phyloP scores from a whole-genome alignment of 2,113 vertebrate genomes.

The Gymnobelideus leadbeateri region DNA sequence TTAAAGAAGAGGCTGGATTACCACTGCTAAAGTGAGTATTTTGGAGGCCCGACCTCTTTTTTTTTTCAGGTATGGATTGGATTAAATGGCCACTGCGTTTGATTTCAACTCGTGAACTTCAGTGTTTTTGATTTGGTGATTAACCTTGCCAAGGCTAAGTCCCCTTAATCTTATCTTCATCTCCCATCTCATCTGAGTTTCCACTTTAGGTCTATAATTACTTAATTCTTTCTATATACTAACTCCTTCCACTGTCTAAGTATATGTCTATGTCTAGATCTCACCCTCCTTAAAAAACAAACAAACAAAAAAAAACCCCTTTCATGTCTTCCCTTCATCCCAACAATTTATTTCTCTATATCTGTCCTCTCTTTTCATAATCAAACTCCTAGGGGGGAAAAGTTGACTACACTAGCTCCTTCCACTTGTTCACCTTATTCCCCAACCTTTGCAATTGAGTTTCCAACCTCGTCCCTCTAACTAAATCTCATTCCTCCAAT shows the following conservation, averaged over 20 bases:
- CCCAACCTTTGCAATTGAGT: background rate
- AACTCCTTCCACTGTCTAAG: background rate
- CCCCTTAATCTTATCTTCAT: background rate
- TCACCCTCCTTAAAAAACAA: background rate
- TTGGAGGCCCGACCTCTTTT: background rate
- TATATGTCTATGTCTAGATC: background rate
- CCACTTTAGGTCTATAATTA: background rate
- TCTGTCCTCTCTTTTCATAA: background rate
- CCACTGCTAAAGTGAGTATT: background rate
- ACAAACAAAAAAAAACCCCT: background rate
- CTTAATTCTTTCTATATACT: background rate
- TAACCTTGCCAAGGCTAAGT: no score
- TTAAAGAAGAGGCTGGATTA: background rate
- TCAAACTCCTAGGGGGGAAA: background rate
- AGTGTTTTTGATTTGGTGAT: background rate
- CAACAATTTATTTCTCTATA: background rate
- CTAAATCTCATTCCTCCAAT: background rate
- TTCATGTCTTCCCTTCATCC: background rate
- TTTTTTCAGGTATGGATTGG: background rate
- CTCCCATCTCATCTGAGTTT: background rate
- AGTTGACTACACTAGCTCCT: background rate
- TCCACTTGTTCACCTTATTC: background rate
- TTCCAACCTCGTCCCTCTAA: background rate
- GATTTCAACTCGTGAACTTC: background rate
- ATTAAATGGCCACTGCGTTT: background rate